Percentiles rank a stretch among this genome's conserved stretches.
Evolutionary conservation across 2,113 vertebrate genomes (phyloP).

Genomic region (Origma solitaria): DNA sequence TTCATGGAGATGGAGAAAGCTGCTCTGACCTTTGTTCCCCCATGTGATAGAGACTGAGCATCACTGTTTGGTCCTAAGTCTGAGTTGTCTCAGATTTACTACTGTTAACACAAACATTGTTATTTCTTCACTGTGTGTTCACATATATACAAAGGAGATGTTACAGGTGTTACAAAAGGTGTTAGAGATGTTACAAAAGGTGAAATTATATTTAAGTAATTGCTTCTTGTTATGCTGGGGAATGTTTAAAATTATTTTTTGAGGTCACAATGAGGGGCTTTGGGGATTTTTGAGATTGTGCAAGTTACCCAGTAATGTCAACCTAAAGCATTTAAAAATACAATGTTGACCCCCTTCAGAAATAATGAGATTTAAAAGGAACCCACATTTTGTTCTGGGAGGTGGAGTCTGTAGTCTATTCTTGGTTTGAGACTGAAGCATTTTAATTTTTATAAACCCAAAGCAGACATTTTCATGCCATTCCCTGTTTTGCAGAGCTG

Average conservation of each 20-base stretch:
- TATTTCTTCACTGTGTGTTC: background rate
- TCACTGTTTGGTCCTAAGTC: background rate
- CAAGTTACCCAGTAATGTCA: background rate
- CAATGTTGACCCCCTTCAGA: background rate
- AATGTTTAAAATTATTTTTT: background rate
- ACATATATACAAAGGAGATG: background rate
- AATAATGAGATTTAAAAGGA: background rate
- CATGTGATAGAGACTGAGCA: background rate
- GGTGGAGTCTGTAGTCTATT: background rate
- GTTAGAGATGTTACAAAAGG: background rate
- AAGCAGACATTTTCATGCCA: background rate
- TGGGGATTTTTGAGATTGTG: background rate
- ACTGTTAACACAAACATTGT: background rate
- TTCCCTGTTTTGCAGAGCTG: background rate
- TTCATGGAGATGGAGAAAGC: background rate
- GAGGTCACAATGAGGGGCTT: background rate
- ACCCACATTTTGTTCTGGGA: background rate
- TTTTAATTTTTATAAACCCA: background rate
- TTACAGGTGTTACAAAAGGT: background rate
- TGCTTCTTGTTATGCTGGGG: background rate
- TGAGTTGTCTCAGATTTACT: background rate
- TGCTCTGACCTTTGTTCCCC: constrained; percentile 25
- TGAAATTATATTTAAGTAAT: background rate
- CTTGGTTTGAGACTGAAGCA: background rate
- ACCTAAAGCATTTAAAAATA: background rate